Evolutionary conservation across 1,140 invertebrate species (phyloP).

Genomic region (Drosophila repleta): DNA sequence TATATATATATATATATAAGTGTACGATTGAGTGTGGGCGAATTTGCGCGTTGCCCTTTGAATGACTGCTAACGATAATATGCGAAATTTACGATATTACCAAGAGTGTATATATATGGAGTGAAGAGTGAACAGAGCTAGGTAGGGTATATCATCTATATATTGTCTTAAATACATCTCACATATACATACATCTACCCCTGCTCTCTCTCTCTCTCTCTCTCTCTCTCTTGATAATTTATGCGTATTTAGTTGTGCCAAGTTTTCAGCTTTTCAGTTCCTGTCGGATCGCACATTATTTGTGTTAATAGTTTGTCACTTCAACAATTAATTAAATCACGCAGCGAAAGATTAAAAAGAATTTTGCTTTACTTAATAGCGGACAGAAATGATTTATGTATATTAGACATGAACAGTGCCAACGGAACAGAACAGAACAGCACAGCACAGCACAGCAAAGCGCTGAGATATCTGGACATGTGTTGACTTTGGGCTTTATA

Average conservation of each 20-base stretch:
- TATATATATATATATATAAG: neutral
- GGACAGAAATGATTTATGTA: conserved; percentile 37
- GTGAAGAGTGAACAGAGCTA: no score
- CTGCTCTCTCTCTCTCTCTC: no score
- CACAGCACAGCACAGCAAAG: no score
- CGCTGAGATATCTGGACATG: conserved; percentile 27
- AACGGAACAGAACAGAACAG: no score
- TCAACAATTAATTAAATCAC: conserved; percentile 49
- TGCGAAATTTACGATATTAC: neutral
- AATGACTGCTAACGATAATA: conserved; percentile 13
- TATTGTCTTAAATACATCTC: no score
- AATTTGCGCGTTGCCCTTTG: conserved; percentile 24
- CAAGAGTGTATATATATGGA: neutral
- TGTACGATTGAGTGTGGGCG: conserved; percentile 20
- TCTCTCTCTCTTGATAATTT: conserved; percentile 7
- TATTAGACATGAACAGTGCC: conserved; percentile 8
- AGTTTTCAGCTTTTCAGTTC: conserved; percentile 33
- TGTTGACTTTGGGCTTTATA: conserved; percentile 37
- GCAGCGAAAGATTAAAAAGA: conserved; percentile 37
- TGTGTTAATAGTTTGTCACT: conserved; percentile 17
- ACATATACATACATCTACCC: neutral
- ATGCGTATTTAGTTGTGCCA: conserved; percentile 20
- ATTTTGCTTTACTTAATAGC: conserved; percentile 39
- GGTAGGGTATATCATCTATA: neutral
- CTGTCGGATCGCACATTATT: conserved; percentile 31